Conservation (phyloP, 2,888 invertebrate species). For the Oligia fasciuncula region DNA sequence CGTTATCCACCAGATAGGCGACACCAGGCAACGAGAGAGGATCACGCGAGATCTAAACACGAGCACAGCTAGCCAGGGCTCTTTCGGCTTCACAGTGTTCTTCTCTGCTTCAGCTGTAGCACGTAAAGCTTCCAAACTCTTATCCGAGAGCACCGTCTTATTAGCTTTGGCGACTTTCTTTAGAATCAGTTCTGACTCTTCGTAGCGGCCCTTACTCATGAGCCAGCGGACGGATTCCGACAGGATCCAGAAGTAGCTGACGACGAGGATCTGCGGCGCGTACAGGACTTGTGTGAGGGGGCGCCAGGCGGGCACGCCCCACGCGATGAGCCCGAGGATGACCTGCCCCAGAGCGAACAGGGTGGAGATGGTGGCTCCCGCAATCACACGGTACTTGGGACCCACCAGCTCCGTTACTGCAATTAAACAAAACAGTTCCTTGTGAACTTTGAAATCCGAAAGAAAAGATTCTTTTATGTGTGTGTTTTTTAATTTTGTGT, state of each 20-base stretch:
- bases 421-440: conserved; percentile 59
- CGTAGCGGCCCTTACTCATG: conserved; percentile 92
- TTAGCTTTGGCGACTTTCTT: conserved; percentile 91
- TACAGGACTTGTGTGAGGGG: conserved; percentile 92
- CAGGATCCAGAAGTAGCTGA: conserved; percentile 92
- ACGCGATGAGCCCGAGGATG: conserved; percentile 92
- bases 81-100: conserved; percentile 75
- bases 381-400: conserved; percentile 92
- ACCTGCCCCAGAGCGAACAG: conserved; percentile 94
- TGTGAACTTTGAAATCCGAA: background rate
- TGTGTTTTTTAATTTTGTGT: too few species aligned
- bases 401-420: conserved; percentile 94
- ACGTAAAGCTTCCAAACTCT: conserved; percentile 85
- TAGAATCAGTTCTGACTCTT: conserved; percentile 91
- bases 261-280: conserved; percentile 92
- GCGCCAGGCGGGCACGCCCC: conserved; percentile 93
- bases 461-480: too few species aligned
- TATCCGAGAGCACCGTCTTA: conserved; percentile 88
- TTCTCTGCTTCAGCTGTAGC: conserved; percentile 81
- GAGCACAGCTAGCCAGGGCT: conserved; percentile 78
- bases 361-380: conserved; percentile 93
- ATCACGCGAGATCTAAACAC: conserved; percentile 79
- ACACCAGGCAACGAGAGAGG: conserved; percentile 78
- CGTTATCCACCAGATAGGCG: conserved; percentile 92
- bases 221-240: conserved; percentile 95